phyloP scores from a whole-genome alignment of 2,113 vertebrate genomes.

The Crypturellus undulatus region DNA sequence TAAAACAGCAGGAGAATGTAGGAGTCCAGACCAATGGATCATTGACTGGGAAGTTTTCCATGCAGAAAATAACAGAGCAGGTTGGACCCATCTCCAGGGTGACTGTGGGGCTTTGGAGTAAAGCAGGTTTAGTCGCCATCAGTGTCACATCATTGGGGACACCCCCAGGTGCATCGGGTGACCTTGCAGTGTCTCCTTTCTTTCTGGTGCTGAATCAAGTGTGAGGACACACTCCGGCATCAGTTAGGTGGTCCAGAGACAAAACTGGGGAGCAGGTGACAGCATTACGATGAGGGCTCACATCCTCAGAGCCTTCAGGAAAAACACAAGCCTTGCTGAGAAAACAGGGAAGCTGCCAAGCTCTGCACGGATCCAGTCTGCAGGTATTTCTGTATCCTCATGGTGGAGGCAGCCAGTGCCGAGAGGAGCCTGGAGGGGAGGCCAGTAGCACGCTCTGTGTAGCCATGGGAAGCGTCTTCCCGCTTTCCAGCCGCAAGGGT shows the following conservation, averaged over 20 bases:
- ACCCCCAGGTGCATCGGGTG: background rate
- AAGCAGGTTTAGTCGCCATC: fast-evolving
- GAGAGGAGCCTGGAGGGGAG: background rate
- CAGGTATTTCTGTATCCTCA: background rate
- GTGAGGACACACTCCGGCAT: background rate
- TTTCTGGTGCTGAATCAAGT: background rate
- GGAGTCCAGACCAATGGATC: background rate
- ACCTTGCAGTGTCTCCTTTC: background rate
- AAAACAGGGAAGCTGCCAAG: slow-evolving; percentile 34
- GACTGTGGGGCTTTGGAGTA: background rate
- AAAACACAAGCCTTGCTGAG: background rate
- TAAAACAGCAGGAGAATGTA: background rate
- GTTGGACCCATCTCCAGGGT: background rate
- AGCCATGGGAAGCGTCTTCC: background rate
- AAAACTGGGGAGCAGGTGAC: background rate
- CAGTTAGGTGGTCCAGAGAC: background rate
- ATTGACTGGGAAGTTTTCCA: background rate
- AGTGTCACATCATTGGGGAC: background rate
- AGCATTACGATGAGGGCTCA: background rate
- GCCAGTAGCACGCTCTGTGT: background rate
- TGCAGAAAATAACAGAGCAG: background rate
- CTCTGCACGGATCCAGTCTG: background rate
- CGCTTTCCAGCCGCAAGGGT: background rate
- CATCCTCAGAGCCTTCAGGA: background rate
- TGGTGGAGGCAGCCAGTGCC: background rate